Evolutionary conservation across 2,888 invertebrate genomes (phyloP).

Genomic region (Tryphoninae sp.): DNA sequence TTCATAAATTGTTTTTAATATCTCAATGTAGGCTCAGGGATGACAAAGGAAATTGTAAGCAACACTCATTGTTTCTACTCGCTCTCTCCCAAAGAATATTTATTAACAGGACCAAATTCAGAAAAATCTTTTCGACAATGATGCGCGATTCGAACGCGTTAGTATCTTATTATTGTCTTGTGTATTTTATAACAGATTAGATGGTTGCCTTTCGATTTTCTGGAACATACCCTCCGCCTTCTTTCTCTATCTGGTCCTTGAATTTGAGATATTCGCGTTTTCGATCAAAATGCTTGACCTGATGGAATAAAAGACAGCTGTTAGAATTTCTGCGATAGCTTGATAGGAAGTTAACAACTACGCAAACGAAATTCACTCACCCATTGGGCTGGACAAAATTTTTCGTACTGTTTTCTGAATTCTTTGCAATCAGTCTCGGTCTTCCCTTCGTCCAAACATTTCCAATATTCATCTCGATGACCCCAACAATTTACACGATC

Average conservation of each 20-base stretch:
- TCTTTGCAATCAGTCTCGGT: constrained; percentile 87
- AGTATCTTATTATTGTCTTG: constrained; percentile 75
- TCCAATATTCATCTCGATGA: constrained; percentile 93
- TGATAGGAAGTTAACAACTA: not conserved
- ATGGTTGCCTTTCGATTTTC: constrained; percentile 81
- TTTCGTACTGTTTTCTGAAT: constrained; percentile 89
- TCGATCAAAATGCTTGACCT: constrained; percentile 95
- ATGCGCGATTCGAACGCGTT: constrained; percentile 76
- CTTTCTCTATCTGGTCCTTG: constrained; percentile 92
- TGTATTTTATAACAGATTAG: constrained; percentile 69
- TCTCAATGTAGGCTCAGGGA: not conserved
- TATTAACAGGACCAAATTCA: constrained; percentile 77
- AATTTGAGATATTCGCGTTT: constrained; percentile 93
- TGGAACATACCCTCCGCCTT: constrained; percentile 89
- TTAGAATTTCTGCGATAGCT: not conserved
- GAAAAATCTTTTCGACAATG: constrained; percentile 71
- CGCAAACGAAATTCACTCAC: constrained; percentile 79
- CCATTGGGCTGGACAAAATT: constrained; percentile 92
- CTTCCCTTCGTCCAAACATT: constrained; percentile 89
- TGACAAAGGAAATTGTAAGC: not conserved
- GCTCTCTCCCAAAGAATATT: constrained; percentile 68
- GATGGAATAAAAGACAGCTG: constrained; percentile 61
- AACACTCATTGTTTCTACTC: constrained; percentile 22
- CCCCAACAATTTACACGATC: constrained; percentile 92
- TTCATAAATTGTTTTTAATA: not conserved